Evolutionary conservation across 2,888 invertebrate genomes (phyloP), one percentile per base, ranked within the genome.

Genomic region (Apantesis nais): DNA sequence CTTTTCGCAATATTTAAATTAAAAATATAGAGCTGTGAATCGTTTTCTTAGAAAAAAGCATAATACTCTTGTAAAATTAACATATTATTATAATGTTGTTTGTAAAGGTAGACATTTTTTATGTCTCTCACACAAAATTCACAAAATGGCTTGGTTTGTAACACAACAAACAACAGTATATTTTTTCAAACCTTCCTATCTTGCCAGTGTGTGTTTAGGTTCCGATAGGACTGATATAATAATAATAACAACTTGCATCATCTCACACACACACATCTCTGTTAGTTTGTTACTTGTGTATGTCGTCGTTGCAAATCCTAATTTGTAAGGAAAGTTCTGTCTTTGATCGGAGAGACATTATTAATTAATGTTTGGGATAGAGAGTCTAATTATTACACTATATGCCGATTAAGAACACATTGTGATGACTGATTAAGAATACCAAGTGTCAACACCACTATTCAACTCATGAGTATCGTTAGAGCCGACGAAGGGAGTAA

Each of bases 161-260:
- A 22, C 22, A 62, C 11, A 55, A 65, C 60, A 61, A 67, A 67
- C 62, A 65, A 68, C 67, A 55, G 68, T 62, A 70, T 70, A 62
- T 62, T 65, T 71, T 67, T 70, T 65, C 44, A 70, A 70, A 66
- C 62, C 48, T 62, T 70, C 75, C 71, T 74, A 73, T 68, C 67
- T 58, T 74, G 72, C 66, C 73, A 66, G 72, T 80, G 82, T 80
- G 71, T 82, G 75, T 73, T 82, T 80, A 82, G 81, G 81, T 52
- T 71, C 66, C 34, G 70, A 65, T 74, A 73, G 60, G 11, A 12
- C 55, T 25, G 25, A 55, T 55, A 55, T 55, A 25, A 12, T n/a
- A 12, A 55, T 12, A 25, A 25, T 4, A 25, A 55, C 62, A 48
- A 48, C 48, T 48, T 48, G 22, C 22, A 48, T 22, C 22, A 22